A percentile compares a stretch with the other conserved stretches of the same genome.
Conservation (phyloP, 2,888 invertebrate genomes). For the Meteorus cinctellus region DNA sequence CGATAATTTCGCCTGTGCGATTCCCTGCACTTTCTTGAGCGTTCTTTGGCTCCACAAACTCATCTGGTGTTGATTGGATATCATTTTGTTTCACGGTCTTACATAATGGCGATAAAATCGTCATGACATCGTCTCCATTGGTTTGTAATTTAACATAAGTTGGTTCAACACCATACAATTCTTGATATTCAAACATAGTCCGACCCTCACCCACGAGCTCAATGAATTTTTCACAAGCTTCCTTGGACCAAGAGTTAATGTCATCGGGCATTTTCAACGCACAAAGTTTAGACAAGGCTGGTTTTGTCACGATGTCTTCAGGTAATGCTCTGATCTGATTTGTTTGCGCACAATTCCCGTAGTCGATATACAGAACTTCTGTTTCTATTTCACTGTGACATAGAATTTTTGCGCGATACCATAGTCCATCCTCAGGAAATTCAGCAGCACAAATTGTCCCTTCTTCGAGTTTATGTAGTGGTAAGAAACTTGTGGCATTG, state of each 20-base stretch:
- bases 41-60: not conserved
- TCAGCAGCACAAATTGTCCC: conserved; percentile 80
- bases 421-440: conserved; percentile 79
- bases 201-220: conserved; percentile 82
- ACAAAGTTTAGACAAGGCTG: conserved; percentile 79
- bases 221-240: conserved; percentile 80
- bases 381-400: conserved; percentile 75
- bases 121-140: conserved; percentile 79
- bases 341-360: conserved; percentile 79
- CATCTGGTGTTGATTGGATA: not conserved
- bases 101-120: conserved; percentile 77
- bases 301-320: conserved; percentile 77
- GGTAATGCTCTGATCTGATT: conserved; percentile 77
- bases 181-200: conserved; percentile 81
- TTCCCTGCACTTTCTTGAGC: conserved; percentile 4
- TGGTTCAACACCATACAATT: conserved; percentile 81
- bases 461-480: conserved; percentile 73
- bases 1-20: not conserved
- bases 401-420: conserved; percentile 82
- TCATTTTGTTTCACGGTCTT: conserved; percentile 10
- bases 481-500: conserved; percentile 76
- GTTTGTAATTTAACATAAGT: conserved; percentile 79
- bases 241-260: conserved; percentile 79
- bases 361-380: conserved; percentile 81
- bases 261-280: conserved; percentile 77